Conservation (phyloP, 2,888 invertebrate genomes). For the Hirudinaria manillensis region DNA sequence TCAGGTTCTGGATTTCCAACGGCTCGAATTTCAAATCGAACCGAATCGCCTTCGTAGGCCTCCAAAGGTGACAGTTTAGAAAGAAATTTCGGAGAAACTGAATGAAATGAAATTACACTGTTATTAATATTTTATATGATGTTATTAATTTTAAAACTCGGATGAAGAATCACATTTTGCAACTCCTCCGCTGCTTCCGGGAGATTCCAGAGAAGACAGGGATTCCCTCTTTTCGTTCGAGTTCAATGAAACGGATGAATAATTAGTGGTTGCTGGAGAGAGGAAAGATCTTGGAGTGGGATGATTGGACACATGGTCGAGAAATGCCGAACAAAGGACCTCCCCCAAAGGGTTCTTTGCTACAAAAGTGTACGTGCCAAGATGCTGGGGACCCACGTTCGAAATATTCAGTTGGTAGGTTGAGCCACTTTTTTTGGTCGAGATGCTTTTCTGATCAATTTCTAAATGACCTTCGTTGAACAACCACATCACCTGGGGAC, state of each 20-base stretch:
- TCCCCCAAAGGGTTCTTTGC: constrained; percentile 24
- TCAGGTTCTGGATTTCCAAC: constrained; percentile 50
- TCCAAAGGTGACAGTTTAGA: constrained; percentile 70
- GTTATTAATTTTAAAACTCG: too few species aligned
- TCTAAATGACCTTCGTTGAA: neutral
- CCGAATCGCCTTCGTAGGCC: constrained; percentile 54
- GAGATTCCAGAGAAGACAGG: constrained; percentile 11
- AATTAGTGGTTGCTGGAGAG: constrained; percentile 19
- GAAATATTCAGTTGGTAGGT: constrained; percentile 13
- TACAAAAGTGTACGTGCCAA: constrained; percentile 22
- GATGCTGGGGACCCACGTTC: constrained; percentile 18
- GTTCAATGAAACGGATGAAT: neutral
- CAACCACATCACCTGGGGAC: neutral
- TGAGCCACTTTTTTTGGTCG: neutral
- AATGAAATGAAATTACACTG: constrained; percentile 41
- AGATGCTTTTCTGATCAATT: constrained; percentile 10
- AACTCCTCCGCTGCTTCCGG: neutral
- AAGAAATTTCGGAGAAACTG: constrained; percentile 74
- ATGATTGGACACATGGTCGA: constrained; percentile 24
- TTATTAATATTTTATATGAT: neutral
- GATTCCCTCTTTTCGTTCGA: constrained; percentile 10
- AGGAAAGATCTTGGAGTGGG: constrained; percentile 14
- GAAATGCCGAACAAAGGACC: neutral
- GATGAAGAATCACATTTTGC: too few species aligned
- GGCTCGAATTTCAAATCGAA: constrained; percentile 49